These are phyloP conservation scores for Altica lythri DNA, from an alignment of 2,888 invertebrate genomes.

Conservation along the genomic window DNA sequence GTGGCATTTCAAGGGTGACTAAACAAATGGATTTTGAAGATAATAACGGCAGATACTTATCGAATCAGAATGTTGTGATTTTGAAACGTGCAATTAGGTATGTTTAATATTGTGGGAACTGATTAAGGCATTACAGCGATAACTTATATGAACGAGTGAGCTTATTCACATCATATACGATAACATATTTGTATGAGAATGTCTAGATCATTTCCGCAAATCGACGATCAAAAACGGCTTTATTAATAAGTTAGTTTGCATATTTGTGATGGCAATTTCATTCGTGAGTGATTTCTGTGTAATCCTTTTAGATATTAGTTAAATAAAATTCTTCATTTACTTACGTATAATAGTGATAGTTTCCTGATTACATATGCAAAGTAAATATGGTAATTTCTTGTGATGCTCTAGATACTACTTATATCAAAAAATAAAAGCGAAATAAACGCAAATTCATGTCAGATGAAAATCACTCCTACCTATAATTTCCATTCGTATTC, in stretches of 20 bases:
- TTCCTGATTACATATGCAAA: too few relatives aligned
- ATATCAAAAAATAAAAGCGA: too few relatives aligned
- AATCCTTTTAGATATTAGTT: too few relatives aligned
- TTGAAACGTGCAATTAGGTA: conserved; percentile 33
- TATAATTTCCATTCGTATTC: too few relatives aligned
- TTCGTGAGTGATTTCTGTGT: conserved; percentile 14
- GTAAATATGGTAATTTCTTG: too few relatives aligned
- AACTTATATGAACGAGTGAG: conserved; percentile 30
- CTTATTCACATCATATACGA: conserved; percentile 27
- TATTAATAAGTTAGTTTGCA: conserved; percentile 24
- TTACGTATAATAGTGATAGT: too few relatives aligned
- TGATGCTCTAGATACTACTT: too few relatives aligned
- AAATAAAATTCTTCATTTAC: too few relatives aligned
- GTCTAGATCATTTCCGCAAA: conserved; percentile 28
- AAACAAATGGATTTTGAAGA: conserved; percentile 32
- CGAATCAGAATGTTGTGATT: conserved; percentile 36
- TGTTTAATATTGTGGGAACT: conserved; percentile 36
- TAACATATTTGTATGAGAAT: conserved; percentile 29
- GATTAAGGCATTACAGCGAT: conserved; percentile 29
- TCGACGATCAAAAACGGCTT: conserved; percentile 21
- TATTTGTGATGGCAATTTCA: conserved; percentile 25
- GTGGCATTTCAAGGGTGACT: conserved; percentile 38
- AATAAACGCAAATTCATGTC: too few relatives aligned
- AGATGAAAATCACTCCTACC: too few relatives aligned
- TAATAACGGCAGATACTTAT: conserved; percentile 36